These are phyloP conservation scores for Orussus abietinus DNA, from an alignment of 1,140 invertebrate species.

Conservation along the genomic window DNA sequence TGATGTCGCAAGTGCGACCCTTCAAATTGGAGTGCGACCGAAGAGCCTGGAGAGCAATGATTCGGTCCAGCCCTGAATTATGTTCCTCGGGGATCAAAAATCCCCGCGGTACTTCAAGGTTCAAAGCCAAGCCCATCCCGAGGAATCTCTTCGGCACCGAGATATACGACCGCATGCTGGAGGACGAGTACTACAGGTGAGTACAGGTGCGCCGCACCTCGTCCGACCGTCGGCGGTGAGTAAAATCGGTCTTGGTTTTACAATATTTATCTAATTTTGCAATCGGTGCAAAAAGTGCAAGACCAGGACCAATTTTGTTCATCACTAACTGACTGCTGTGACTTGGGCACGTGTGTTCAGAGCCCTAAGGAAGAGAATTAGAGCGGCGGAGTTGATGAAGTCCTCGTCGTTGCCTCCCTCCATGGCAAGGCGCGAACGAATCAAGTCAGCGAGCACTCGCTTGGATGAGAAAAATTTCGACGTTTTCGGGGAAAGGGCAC, in stretches of 20 bases:
- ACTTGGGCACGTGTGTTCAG: too few species aligned
- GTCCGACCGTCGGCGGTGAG: too few species aligned
- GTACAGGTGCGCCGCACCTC: too few species aligned
- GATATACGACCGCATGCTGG: slow-evolving; percentile 65
- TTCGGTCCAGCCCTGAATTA: slow-evolving; percentile 57
- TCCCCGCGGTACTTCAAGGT: slow-evolving; percentile 43
- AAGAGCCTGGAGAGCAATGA: slow-evolving; percentile 45
- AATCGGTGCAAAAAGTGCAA: too few species aligned
- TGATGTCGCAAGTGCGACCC: slow-evolving; percentile 57
- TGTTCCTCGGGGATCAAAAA: slow-evolving; percentile 32
- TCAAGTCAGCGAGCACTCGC: slow-evolving; percentile 46
- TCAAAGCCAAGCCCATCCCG: slow-evolving; percentile 65
- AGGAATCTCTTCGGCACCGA: slow-evolving; percentile 67
- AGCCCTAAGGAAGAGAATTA: slow-evolving; percentile 62
- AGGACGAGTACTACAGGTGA: slow-evolving; percentile 68
- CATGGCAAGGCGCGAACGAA: slow-evolving; percentile 63
- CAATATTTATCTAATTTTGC: too few species aligned
- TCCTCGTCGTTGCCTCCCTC: slow-evolving; percentile 64
- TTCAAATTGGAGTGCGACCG: slow-evolving; percentile 54
- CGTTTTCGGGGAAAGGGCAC: slow-evolving; percentile 40
- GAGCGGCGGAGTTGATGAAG: slow-evolving; percentile 65
- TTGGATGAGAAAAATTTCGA: slow-evolving; percentile 41
- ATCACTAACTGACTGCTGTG: too few species aligned
- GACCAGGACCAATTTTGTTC: too few species aligned
- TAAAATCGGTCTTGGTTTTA: too few species aligned